A percentile compares a stretch with the other conserved stretches of the same genome.
phyloP scores from a whole-genome alignment of 2,113 vertebrate species.

The Hymenochirus boettgeri region DNA sequence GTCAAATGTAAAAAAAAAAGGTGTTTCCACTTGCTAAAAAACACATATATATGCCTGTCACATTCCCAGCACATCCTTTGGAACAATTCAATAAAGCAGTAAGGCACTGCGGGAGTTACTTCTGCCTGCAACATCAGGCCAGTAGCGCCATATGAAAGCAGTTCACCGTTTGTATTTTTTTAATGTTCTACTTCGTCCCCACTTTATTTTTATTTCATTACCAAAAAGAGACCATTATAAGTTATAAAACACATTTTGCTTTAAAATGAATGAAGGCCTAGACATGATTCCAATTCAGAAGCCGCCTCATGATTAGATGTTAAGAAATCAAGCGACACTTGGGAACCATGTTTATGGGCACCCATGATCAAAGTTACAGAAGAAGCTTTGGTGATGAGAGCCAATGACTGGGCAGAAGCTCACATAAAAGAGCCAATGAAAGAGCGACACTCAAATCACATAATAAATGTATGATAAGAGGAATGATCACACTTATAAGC shows the following conservation, averaged over 20 bases:
- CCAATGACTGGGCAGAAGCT: neutral
- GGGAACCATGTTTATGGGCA: neutral
- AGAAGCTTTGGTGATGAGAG: neutral
- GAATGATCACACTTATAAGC: too few species aligned
- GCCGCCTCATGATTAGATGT: neutral
- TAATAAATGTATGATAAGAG: too few species aligned
- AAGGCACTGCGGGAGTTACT: constrained; percentile 20
- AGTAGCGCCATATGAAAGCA: neutral
- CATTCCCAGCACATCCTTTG: neutral
- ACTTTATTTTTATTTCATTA: neutral
- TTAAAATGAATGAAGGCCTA: neutral
- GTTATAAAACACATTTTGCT: constrained; percentile 13
- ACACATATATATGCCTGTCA: neutral
- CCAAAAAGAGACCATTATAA: constrained; percentile 8
- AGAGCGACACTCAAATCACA: neutral
- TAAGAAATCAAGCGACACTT: neutral
- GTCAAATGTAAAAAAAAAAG: neutral
- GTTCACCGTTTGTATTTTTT: neutral
- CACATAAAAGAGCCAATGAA: neutral
- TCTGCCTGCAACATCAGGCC: constrained; percentile 1
- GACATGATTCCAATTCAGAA: neutral
- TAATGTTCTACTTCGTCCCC: neutral
- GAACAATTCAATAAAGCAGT: neutral
- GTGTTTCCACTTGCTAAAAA: neutral
- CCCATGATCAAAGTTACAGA: neutral